Evolutionary conservation across 2,888 invertebrate genomes (phyloP).

Genomic region (Stenurella melanura): DNA sequence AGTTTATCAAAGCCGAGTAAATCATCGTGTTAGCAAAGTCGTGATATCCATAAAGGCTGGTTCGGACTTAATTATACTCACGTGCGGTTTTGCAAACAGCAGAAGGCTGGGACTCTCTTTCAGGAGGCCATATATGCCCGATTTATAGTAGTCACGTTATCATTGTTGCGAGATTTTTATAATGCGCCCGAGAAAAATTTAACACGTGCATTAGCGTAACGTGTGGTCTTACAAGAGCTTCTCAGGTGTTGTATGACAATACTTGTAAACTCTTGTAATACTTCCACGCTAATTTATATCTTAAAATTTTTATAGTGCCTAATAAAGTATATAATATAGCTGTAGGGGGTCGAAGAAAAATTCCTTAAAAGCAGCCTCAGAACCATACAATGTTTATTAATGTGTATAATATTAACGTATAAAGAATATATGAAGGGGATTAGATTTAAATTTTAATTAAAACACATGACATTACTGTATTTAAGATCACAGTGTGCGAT

Average conservation of each 20-base stretch:
- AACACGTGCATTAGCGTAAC: slow-evolving; percentile 61
- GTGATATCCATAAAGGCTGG: slow-evolving; percentile 71
- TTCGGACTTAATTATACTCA: slow-evolving; percentile 72
- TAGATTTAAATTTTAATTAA: not conserved
- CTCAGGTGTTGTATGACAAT: slow-evolving; percentile 52
- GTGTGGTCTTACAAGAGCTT: slow-evolving; percentile 57
- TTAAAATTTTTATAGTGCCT: slow-evolving; percentile 2
- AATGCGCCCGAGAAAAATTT: slow-evolving; percentile 54
- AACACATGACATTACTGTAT: not conserved
- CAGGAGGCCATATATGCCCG: slow-evolving; percentile 67
- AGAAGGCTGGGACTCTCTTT: slow-evolving; percentile 61
- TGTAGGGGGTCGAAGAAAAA: not conserved
- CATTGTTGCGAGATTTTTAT: slow-evolving; percentile 66
- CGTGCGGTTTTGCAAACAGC: slow-evolving; percentile 70
- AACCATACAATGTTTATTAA: slow-evolving; percentile 1
- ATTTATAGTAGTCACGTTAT: slow-evolving; percentile 69
- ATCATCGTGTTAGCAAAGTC: slow-evolving; percentile 70
- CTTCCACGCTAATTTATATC: slow-evolving; percentile 26
- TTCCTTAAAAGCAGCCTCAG: not conserved
- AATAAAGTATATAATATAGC: not conserved
- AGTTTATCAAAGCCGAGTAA: slow-evolving; percentile 71
- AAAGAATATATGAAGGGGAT: not conserved
- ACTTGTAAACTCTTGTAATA: slow-evolving; percentile 22
- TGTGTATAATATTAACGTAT: not conserved
- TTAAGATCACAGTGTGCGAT: not conserved